phyloP scores from a whole-genome alignment of 2,888 invertebrate genomes.

The Seira ritae region DNA sequence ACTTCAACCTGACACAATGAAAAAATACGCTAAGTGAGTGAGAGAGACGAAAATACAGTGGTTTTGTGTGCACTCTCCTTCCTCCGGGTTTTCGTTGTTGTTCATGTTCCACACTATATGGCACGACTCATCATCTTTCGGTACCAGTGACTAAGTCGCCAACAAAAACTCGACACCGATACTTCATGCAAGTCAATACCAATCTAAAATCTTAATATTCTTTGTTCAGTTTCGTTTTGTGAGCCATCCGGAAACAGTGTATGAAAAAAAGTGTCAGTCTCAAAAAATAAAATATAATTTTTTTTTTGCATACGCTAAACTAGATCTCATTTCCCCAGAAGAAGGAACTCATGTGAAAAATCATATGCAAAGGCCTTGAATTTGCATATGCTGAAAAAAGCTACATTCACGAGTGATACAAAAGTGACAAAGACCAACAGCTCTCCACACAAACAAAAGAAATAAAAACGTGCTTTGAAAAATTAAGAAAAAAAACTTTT shows the following conservation, averaged over 20 bases:
- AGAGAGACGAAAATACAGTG: conserved; percentile 23
- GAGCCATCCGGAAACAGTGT: not conserved
- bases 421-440: too few species aligned
- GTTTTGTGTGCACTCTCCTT: conserved; percentile 28
- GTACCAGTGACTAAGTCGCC: conserved; percentile 54
- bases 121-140: conserved; percentile 61
- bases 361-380: conserved; percentile 50
- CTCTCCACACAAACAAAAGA: too few species aligned
- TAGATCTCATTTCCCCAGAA: conserved; percentile 4
- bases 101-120: conserved; percentile 58
- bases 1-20: conserved; percentile 67
- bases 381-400: conserved; percentile 45
- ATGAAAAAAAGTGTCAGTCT: conserved; percentile 5
- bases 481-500: not conserved
- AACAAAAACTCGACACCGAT: conserved; percentile 26
- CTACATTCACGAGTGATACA: not conserved
- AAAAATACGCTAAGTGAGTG: conserved; percentile 45
- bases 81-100: conserved; percentile 49
- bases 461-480: too few species aligned
- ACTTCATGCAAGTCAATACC: not conserved
- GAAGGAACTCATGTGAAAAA: conserved; percentile 22
- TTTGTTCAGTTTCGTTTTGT: conserved; percentile 17
- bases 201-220: not conserved
- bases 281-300: too few species aligned
- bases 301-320: conserved; percentile 26